A percentile compares a stretch with the other conserved stretches of the same genome.
Conservation (phyloP, 2,113 vertebrate species). For the Phylloscopus trochiloides region DNA sequence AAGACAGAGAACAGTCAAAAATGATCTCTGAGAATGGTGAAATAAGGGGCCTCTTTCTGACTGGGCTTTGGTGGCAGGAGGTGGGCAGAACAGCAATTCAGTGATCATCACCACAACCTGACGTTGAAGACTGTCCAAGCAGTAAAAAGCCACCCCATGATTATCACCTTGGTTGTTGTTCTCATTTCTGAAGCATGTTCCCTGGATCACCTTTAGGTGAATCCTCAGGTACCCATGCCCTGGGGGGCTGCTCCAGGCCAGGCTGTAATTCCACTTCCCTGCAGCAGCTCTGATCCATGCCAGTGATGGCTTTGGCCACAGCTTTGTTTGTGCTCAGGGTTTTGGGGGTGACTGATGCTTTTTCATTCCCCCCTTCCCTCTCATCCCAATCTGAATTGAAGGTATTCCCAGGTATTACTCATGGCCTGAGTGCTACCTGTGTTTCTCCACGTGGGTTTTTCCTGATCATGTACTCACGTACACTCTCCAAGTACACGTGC, state of each 20-base stretch:
- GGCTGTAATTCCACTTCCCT: neutral
- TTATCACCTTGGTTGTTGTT: neutral
- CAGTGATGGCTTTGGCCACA: neutral
- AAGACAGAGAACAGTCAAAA: neutral
- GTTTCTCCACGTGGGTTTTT: neutral
- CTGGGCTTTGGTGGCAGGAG: neutral
- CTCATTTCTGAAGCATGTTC: accelerated
- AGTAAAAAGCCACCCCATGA: neutral
- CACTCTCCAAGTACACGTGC: accelerated
- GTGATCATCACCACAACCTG: neutral
- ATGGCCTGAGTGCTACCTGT: neutral
- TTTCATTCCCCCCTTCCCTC: neutral
- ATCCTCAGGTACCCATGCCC: neutral
- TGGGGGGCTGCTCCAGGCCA: neutral
- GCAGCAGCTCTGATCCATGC: neutral
- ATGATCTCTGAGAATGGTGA: neutral
- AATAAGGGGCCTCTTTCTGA: neutral
- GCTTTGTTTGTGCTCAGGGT: neutral
- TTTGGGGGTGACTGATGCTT: neutral
- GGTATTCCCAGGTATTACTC: neutral
- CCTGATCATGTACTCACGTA: neutral
- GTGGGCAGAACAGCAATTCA: neutral
- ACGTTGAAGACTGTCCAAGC: accelerated
- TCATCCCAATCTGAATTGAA: neutral
- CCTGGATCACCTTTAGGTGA: neutral